Evolutionary conservation across 2,888 invertebrate genomes (phyloP).

Genomic region (Cheilosia pagana): DNA sequence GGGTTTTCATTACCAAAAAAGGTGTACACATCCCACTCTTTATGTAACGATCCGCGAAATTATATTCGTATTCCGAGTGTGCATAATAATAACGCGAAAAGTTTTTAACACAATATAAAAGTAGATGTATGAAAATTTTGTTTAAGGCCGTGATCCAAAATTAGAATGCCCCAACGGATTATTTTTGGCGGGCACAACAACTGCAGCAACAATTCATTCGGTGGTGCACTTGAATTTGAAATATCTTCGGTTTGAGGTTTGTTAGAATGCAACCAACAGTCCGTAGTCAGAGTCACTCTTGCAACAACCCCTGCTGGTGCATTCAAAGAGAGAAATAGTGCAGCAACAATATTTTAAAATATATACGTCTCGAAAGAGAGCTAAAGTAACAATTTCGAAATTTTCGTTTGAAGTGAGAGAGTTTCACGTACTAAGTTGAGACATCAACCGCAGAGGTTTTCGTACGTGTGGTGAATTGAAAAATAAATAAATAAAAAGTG

Average conservation of each 20-base stretch:
- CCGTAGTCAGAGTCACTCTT: constrained; percentile 14
- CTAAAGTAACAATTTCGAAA: constrained; percentile 58
- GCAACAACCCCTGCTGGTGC: constrained; percentile 40
- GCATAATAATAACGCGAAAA: constrained; percentile 52
- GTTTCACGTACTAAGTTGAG: constrained; percentile 41
- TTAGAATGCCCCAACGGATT: constrained; percentile 74
- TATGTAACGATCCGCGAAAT: constrained; percentile 67
- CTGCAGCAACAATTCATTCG: constrained; percentile 34
- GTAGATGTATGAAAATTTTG: constrained; percentile 25
- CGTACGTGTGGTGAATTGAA: constrained; percentile 54
- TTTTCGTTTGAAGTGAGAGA: constrained; percentile 29
- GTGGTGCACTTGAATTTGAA: constrained; percentile 68
- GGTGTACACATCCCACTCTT: constrained; percentile 17
- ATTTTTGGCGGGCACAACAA: constrained; percentile 73
- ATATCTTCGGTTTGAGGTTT: constrained; percentile 33
- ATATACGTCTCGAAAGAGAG: constrained; percentile 51
- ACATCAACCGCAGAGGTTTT: constrained; percentile 48
- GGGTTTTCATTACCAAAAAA: constrained; percentile 39
- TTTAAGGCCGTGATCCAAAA: constrained; percentile 76
- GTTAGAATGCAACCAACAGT: constrained; percentile 66
- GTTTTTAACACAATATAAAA: constrained; percentile 66
- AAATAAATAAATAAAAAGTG: constrained; percentile 23
- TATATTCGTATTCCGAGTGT: constrained; percentile 44
- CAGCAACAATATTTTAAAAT: constrained; percentile 16
- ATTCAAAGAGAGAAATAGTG: constrained; percentile 57